Conservation (phyloP, 2,797 vertebrate species). For the Eulemur mongoz region DNA sequence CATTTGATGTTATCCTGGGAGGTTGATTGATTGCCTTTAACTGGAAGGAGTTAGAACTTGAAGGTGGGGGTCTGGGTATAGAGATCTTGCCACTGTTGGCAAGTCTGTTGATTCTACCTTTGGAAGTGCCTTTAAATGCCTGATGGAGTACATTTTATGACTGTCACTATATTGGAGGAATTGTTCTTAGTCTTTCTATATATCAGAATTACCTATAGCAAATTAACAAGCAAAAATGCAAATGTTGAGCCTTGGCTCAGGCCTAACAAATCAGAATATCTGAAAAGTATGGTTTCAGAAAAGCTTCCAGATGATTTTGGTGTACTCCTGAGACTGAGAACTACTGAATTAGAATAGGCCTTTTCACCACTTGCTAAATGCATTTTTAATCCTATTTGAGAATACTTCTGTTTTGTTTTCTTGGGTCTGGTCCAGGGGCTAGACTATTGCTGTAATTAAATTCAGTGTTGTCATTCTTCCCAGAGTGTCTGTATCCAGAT, state of each 20-base stretch:
- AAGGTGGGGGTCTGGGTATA: background rate
- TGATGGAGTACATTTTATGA: background rate
- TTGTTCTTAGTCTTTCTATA: background rate
- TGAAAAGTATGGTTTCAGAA: background rate
- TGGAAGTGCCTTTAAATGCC: conserved; percentile 12
- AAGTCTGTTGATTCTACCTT: background rate
- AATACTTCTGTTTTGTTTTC: background rate
- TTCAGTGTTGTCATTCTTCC: background rate
- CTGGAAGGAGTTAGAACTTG: background rate
- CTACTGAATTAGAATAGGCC: background rate
- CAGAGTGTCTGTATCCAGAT: background rate
- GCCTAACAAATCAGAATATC: background rate
- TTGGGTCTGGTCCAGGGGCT: background rate
- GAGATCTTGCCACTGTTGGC: background rate
- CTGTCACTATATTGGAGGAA: conserved; percentile 3
- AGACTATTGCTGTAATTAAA: background rate
- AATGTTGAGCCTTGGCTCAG: background rate
- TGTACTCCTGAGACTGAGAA: background rate
- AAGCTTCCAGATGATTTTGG: background rate
- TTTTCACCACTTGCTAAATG: background rate
- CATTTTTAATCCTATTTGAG: background rate
- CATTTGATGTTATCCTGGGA: background rate
- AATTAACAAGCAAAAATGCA: conserved; percentile 30
- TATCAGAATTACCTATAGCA: background rate
- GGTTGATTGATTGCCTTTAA: background rate